Evolutionary conservation across 2,113 vertebrate species (phyloP).

Genomic region (Syngnathoides biaculeatus): DNA sequence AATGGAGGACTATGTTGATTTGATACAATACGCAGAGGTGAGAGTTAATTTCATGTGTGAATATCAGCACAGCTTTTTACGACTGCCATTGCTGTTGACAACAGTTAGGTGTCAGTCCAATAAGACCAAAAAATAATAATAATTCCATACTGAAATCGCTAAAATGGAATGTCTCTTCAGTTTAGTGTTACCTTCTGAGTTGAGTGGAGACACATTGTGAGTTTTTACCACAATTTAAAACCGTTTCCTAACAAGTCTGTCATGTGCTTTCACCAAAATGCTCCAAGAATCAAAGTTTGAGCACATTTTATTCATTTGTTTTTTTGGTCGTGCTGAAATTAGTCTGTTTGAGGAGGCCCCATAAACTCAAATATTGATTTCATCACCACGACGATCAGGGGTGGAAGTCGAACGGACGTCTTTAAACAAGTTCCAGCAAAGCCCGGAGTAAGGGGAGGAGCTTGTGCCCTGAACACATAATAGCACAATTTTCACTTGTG

Average conservation of each 20-base stretch:
- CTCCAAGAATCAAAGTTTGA: neutral
- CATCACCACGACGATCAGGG: neutral
- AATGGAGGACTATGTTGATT: constrained; percentile 35
- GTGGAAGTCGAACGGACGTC: neutral
- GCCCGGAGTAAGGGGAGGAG: too few species aligned
- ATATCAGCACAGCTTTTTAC: neutral
- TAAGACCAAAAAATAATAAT: constrained; percentile 30
- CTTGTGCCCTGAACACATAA: too few species aligned
- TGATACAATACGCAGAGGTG: constrained; percentile 10
- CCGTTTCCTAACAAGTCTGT: neutral
- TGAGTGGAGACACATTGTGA: neutral
- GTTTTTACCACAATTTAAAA: neutral
- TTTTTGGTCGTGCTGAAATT: neutral
- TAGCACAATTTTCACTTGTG: too few species aligned
- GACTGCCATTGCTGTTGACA: constrained; percentile 5
- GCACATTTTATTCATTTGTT: neutral
- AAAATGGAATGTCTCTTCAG: constrained; percentile 32
- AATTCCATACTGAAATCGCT: constrained; percentile 31
- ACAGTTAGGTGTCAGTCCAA: constrained; percentile 32
- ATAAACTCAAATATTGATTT: neutral
- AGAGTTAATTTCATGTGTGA: neutral
- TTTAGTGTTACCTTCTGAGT: constrained; percentile 16
- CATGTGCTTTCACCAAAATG: neutral
- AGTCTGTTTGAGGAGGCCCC: neutral
- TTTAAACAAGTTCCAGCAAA: too few species aligned